These are phyloP conservation scores for Drosophila pseudoobscura DNA, from an alignment of 1,140 invertebrate species.

Conservation along the genomic window DNA sequence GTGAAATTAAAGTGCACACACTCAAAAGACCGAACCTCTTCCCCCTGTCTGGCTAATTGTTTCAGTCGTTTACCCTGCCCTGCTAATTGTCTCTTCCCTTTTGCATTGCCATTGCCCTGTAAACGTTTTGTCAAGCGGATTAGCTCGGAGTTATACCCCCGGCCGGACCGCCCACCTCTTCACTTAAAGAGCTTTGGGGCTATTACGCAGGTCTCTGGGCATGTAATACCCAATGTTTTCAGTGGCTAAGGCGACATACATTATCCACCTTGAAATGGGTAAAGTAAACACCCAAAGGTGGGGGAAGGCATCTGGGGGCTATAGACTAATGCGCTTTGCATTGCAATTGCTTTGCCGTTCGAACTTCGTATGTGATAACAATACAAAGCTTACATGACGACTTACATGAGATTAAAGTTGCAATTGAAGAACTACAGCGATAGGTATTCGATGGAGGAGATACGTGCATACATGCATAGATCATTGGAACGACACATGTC, in stretches of 20 bases:
- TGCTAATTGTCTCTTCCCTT: slow-evolving; percentile 44
- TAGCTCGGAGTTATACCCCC: slow-evolving; percentile 32
- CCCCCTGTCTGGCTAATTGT: slow-evolving; percentile 26
- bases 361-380: slow-evolving; percentile 39
- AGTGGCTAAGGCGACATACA: slow-evolving; percentile 67
- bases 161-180: background rate
- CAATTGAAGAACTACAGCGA: slow-evolving; percentile 62
- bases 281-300: slow-evolving; percentile 30
- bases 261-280: slow-evolving; percentile 73
- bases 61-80: slow-evolving; percentile 45
- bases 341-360: slow-evolving; percentile 47
- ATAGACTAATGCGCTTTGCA: slow-evolving; percentile 69
- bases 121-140: slow-evolving; percentile 80
- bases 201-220: slow-evolving; percentile 19
- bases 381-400: slow-evolving; percentile 65
- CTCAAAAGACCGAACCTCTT: slow-evolving; percentile 5
- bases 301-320: slow-evolving; percentile 3
- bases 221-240: slow-evolving; percentile 68
- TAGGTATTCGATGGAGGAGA: background rate
- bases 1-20: slow-evolving; percentile 68
- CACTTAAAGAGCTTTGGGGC: background rate
- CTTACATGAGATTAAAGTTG: slow-evolving; percentile 73
- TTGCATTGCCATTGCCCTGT: slow-evolving; percentile 50
- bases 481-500: slow-evolving; percentile 37
- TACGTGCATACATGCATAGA: background rate